phyloP scores from a whole-genome alignment of 2,113 vertebrate species.

The Saccopteryx leptura region DNA sequence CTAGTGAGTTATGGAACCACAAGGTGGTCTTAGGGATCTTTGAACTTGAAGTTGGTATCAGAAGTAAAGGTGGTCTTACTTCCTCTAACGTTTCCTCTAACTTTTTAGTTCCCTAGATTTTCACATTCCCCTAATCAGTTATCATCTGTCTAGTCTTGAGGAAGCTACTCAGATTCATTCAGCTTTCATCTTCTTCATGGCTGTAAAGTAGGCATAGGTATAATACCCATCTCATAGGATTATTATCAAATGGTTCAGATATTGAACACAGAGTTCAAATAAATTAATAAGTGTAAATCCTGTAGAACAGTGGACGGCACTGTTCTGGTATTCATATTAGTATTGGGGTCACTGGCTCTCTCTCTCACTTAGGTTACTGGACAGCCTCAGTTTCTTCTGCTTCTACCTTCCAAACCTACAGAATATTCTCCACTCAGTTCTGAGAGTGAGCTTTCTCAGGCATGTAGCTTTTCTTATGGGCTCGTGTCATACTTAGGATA shows the following conservation, averaged over 20 bases:
- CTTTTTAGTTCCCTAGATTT: background rate
- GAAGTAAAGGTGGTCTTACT: background rate
- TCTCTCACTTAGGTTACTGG: background rate
- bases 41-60: background rate
- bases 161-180: background rate
- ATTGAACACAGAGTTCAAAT: background rate
- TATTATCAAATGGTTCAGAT: background rate
- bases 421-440: background rate
- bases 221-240: background rate
- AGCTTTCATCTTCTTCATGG: background rate
- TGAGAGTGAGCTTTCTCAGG: background rate
- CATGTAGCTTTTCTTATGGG: background rate
- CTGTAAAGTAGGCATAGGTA: background rate
- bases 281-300: background rate
- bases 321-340: background rate
- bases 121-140: background rate
- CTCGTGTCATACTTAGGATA: background rate
- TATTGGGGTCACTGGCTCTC: accelerated
- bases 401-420: background rate
- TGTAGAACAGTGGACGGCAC: background rate
- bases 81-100: background rate
- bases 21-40: background rate
- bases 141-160: background rate
- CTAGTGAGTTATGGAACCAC: background rate
- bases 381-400: background rate